Conservation (phyloP, 2,113 vertebrate genomes). For the Euleptes europaea region DNA sequence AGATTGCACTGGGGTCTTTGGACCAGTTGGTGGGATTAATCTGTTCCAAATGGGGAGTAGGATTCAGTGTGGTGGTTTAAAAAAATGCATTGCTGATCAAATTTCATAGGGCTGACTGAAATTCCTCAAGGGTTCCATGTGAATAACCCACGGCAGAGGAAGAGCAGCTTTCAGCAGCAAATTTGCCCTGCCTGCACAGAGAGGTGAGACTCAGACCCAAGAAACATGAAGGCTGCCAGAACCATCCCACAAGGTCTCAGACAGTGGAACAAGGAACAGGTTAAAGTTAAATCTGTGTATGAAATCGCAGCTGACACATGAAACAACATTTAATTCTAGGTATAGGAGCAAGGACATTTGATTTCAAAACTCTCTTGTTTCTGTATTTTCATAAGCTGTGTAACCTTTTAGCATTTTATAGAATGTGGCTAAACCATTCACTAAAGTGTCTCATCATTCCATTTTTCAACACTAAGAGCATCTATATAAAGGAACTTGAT, state of each 20-base stretch:
- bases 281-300: neutral
- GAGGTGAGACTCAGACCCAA: too few species aligned
- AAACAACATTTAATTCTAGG: neutral
- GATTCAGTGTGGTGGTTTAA: too few species aligned
- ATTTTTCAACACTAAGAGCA: constrained; percentile 4
- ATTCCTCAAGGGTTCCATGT: too few species aligned
- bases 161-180: neutral
- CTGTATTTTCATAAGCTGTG: neutral
- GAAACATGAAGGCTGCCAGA: too few species aligned
- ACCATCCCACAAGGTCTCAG: neutral
- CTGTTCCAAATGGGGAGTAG: too few species aligned
- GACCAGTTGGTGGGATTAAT: too few species aligned
- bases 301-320: neutral
- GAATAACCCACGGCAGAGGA: neutral
- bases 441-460: constrained; percentile 6
- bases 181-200: too few species aligned
- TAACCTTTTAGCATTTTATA: neutral
- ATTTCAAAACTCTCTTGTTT: neutral
- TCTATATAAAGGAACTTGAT: constrained; percentile 16
- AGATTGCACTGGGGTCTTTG: too few species aligned
- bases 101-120: too few species aligned
- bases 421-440: neutral
- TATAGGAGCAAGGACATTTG: neutral
- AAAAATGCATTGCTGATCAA: too few species aligned
- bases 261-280: neutral